phyloP scores from a whole-genome alignment of 2,888 invertebrate species.

The Corbicula japonica region DNA sequence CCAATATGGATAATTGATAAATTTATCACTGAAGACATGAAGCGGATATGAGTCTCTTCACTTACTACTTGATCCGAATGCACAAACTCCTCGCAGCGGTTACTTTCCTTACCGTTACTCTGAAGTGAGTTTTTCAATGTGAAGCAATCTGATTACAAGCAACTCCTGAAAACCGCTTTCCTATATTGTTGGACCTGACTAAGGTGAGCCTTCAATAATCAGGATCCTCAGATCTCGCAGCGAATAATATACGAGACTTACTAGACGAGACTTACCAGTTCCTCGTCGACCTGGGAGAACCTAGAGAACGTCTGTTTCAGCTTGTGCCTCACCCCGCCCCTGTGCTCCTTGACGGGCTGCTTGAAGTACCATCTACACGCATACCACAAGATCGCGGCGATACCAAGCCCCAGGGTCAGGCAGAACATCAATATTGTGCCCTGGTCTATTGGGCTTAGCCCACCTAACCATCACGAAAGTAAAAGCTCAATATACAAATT shows the following conservation, averaged over 20 bases:
- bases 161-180: neutral
- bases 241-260: neutral
- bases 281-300: slow-evolving; percentile 59
- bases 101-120: neutral
- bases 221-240: too few relatives aligned
- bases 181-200: neutral
- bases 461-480: neutral
- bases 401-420: slow-evolving; percentile 22
- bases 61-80: too few relatives aligned
- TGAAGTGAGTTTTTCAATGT: neutral
- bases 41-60: too few relatives aligned
- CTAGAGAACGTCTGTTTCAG: slow-evolving; percentile 53
- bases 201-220: too few relatives aligned
- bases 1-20: too few relatives aligned
- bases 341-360: slow-evolving; percentile 3
- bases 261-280: slow-evolving; percentile 25
- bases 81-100: neutral
- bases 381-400: slow-evolving; percentile 30
- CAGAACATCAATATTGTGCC: slow-evolving; percentile 55
- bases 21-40: too few relatives aligned
- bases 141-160: neutral
- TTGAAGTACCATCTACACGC: slow-evolving; percentile 40
- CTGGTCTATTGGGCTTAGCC: slow-evolving; percentile 38
- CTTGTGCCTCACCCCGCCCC: neutral
- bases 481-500: too few relatives aligned